A percentile compares a stretch with the other conserved stretches of the same genome.
Conservation (phyloP, 2,888 invertebrate genomes). For the Eulithis prunata region DNA sequence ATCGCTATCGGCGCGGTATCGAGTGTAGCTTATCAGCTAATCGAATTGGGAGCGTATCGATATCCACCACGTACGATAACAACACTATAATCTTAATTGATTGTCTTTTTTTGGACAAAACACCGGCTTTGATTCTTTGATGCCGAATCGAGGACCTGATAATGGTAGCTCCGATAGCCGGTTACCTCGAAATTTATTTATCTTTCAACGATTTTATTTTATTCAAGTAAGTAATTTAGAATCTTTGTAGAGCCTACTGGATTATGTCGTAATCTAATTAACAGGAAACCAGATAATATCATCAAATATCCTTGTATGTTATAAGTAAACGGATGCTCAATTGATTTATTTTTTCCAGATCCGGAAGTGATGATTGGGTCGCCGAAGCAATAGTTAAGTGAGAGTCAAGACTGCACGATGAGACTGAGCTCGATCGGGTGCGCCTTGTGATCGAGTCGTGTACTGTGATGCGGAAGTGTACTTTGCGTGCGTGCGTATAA, state of each 20-base stretch:
- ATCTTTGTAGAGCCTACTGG: conserved; percentile 29
- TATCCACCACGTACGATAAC: conserved; percentile 75
- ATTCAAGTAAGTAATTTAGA: conserved; percentile 12
- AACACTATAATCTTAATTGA: conserved; percentile 80
- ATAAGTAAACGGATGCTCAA: conserved; percentile 9
- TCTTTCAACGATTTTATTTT: conserved; percentile 32
- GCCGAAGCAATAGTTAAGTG: conserved; percentile 46
- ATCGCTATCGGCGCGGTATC: conserved; percentile 77
- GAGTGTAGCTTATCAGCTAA: conserved; percentile 80
- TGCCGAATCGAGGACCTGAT: conserved; percentile 51
- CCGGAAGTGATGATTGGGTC: conserved; percentile 61
- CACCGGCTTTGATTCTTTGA: conserved; percentile 67
- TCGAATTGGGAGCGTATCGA: conserved; percentile 81
- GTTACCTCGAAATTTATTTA: conserved; percentile 37
- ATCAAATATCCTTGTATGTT: neutral
- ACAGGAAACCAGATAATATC: conserved; percentile 2
- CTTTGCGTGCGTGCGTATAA: conserved; percentile 78
- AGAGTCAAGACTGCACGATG: conserved; percentile 48
- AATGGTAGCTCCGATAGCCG: conserved; percentile 35
- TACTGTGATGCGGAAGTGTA: conserved; percentile 73
- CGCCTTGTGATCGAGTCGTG: conserved; percentile 52
- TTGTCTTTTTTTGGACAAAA: conserved; percentile 75
- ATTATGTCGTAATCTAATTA: conserved; percentile 10
- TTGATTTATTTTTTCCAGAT: conserved; percentile 60
- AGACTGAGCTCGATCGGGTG: conserved; percentile 55